Evolutionary conservation across 53 echinoderm and acorn worm genomes (phyloP).

Genomic region (Glandiceps talaboti): DNA sequence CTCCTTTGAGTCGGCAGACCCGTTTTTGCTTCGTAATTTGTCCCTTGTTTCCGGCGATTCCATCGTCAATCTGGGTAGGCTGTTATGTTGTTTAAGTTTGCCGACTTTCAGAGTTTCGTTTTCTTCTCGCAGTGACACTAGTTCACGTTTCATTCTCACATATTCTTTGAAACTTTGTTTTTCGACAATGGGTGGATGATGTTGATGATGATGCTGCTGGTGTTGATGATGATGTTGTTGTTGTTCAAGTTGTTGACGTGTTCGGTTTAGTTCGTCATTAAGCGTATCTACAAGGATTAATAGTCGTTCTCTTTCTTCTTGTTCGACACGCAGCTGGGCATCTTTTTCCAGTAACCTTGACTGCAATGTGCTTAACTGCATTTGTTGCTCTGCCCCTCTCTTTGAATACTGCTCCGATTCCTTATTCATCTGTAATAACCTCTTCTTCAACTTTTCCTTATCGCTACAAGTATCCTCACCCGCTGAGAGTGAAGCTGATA

Average conservation of each 20-base stretch:
- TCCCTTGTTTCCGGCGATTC: conserved; percentile 29
- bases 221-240: conserved; percentile 13
- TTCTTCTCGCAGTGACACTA: conserved; percentile 50
- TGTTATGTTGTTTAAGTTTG: conserved; percentile 25
- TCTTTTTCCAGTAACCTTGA: not conserved
- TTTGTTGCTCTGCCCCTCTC: conserved; percentile 17
- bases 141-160: conserved; percentile 56
- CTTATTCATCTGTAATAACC: conserved; percentile 20
- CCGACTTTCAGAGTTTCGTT: conserved; percentile 33
- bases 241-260: conserved; percentile 34
- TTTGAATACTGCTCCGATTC: conserved; percentile 26
- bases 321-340: conserved; percentile 14
- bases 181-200: conserved; percentile 6
- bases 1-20: not conserved
- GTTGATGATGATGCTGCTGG: not conserved
- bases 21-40: conserved; percentile 3
- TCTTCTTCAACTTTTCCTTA: conserved; percentile 26
- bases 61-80: conserved; percentile 41
- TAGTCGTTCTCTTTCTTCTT: conserved; percentile 16
- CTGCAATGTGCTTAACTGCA: conserved; percentile 6
- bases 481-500: conserved; percentile 3
- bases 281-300: conserved; percentile 21
- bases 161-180: conserved; percentile 35
- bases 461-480: conserved; percentile 20
- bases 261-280: conserved; percentile 45